Evolutionary conservation across 2,113 vertebrate genomes (phyloP).

Genomic region (Mus pahari): DNA sequence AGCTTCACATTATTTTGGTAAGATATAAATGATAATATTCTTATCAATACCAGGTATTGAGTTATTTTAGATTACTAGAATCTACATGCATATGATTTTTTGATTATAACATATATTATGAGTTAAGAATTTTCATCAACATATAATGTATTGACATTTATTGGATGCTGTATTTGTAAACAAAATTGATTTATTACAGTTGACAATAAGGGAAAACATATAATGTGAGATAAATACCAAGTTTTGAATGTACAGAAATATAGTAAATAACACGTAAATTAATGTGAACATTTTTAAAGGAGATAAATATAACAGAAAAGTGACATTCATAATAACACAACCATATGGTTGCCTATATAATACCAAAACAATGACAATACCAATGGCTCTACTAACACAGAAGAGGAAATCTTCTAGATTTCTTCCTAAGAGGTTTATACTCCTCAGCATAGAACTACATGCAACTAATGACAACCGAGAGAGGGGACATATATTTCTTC

Average conservation of each 20-base stretch:
- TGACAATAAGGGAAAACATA: neutral
- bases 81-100: neutral
- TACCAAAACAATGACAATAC: neutral
- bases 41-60: neutral
- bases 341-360: neutral
- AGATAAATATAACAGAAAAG: neutral
- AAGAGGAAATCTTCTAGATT: neutral
- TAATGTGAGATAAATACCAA: neutral
- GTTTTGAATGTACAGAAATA: neutral
- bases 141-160: neutral
- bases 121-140: neutral
- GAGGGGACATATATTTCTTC: neutral
- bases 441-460: neutral
- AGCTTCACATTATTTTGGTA: neutral
- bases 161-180: neutral
- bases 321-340: neutral
- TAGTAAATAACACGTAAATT: neutral
- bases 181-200: neutral
- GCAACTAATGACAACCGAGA: neutral
- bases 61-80: neutral
- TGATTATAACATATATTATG: neutral
- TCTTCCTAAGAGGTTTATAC: neutral
- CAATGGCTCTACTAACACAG: neutral
- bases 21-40: neutral
- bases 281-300: neutral